Evolutionary conservation across 2,113 vertebrate genomes (phyloP).

Genomic region (Athene noctua): DNA sequence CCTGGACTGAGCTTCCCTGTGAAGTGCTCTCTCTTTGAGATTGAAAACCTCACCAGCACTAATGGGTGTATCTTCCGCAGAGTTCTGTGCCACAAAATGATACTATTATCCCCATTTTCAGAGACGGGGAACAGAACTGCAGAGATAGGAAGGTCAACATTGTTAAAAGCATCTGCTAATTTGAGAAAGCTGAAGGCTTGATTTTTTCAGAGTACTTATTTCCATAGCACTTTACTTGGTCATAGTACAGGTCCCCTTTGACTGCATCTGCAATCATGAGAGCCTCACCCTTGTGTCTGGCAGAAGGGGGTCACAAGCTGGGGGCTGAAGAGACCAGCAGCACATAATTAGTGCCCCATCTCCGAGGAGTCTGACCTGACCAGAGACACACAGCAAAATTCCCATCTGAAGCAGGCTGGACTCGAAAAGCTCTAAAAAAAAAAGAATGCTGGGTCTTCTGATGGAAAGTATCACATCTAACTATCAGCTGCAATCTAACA

Average conservation of each 20-base stretch:
- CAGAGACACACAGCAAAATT: neutral
- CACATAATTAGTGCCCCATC: neutral
- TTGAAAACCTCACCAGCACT: neutral
- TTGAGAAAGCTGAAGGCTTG: neutral
- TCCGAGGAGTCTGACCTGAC: neutral
- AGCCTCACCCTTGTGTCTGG: neutral
- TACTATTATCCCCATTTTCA: neutral
- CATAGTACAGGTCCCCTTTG: neutral
- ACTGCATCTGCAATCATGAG: neutral
- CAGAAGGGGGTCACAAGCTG: neutral
- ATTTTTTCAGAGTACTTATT: neutral
- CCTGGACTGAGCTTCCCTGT: neutral
- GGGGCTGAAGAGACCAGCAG: neutral
- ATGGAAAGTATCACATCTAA: neutral
- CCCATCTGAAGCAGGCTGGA: neutral
- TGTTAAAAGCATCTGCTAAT: conserved; percentile 29
- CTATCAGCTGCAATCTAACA: neutral
- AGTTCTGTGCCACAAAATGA: neutral
- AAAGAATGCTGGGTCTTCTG: neutral
- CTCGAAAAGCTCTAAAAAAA: neutral
- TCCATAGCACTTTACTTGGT: neutral
- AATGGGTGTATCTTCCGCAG: neutral
- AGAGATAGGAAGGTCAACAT: neutral
- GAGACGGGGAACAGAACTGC: rapidly evolving
- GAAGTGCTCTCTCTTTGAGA: neutral